phyloP scores from a whole-genome alignment of 2,113 vertebrate genomes.

The Furnarius figulus region DNA sequence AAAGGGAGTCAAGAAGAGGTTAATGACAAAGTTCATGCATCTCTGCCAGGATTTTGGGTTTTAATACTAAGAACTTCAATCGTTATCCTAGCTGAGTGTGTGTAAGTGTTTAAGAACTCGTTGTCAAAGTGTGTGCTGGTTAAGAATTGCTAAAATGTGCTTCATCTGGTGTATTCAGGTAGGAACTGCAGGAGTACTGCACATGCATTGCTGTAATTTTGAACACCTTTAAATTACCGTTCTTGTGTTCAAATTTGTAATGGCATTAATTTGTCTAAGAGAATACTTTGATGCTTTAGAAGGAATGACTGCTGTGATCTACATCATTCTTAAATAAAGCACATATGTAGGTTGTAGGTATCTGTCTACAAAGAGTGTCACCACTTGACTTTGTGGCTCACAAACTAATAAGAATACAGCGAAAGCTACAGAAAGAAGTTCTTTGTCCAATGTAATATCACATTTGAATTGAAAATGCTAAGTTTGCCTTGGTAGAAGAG shows the following conservation, averaged over 20 bases:
- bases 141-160: neutral
- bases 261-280: neutral
- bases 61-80: neutral
- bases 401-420: neutral
- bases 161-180: neutral
- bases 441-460: neutral
- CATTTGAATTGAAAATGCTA: neutral
- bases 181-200: neutral
- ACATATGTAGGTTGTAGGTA: rapidly evolving
- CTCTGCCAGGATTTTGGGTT: neutral
- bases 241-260: neutral
- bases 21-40: neutral
- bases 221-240: neutral
- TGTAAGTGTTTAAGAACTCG: neutral
- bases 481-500: neutral
- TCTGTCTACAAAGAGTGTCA: neutral
- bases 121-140: neutral
- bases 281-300: neutral
- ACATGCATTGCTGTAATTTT: neutral
- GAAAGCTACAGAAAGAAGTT: neutral
- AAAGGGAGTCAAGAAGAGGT: neutral
- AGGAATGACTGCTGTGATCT: neutral
- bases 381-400: neutral
- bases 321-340: neutral
- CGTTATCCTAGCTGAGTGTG: neutral